A percentile compares a stretch with the other conserved stretches of the same genome.
phyloP scores from a whole-genome alignment of 64 coral and sea anemone genomes.

The Stichodactyla helianthus region DNA sequence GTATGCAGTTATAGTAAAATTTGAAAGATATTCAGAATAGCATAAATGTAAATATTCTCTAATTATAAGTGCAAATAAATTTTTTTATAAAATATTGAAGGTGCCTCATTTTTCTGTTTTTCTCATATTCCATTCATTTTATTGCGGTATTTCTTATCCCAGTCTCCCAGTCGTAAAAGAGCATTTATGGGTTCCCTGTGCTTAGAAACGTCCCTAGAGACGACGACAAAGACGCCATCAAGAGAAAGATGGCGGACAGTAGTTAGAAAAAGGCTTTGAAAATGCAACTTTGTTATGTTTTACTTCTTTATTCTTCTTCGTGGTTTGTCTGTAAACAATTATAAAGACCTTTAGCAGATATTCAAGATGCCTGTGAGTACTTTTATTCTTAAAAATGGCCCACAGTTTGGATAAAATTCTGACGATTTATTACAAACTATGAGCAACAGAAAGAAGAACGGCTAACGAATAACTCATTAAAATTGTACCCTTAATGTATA shows the following conservation, averaged over 20 bases:
- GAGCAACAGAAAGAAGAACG: neutral
- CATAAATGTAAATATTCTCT: no score
- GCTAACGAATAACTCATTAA: no score
- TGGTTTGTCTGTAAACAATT: neutral
- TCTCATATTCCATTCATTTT: no score
- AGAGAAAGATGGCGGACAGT: neutral
- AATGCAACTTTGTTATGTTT: neutral
- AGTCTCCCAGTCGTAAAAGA: neutral
- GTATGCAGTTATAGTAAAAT: no score
- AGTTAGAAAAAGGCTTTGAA: neutral
- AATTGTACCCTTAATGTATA: neutral
- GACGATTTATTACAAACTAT: neutral
- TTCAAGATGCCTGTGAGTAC: slow-evolving; percentile 21
- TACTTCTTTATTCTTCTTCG: neutral
- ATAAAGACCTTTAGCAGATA: neutral
- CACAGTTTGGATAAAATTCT: neutral
- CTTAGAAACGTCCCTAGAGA: neutral
- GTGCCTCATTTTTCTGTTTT: no score
- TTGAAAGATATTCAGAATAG: no score
- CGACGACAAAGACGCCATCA: neutral
- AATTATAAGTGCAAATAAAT: no score
- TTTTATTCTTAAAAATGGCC: neutral
- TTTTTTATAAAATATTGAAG: no score
- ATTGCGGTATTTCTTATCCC: no score
- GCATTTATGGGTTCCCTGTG: neutral